Evolutionary conservation across 2,113 vertebrate species (phyloP), one percentile per base, ranked within the genome.

Genomic region (Neotoma lepida): DNA sequence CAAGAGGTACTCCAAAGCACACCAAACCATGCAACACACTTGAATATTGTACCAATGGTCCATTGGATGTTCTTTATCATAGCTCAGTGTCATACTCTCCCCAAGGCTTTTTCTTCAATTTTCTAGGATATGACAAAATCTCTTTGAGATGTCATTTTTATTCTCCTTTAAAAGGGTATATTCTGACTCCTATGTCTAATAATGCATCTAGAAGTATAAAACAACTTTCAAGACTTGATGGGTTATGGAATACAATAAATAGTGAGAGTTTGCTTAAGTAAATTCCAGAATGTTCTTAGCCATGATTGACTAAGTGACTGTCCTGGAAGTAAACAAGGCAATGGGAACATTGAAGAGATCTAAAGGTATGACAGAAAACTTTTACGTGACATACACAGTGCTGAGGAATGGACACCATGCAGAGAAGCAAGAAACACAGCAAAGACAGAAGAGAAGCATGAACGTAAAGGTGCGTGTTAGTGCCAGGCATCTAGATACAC

Each of bases 151-250:
- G 33, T 74, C 35, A 89, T 56, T 51, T 94, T 92, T 77, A 78
- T 77, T 93, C 63, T 89, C 35, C 14, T 86, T 82, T 84, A 30
- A 63, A 94, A 97, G 74, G 58, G 9, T 22, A 51, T 51, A 68
- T 77, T 97, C 74, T 95, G 70, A 95, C 46, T 94, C 86, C n/a
- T 68, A 44, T 74, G 54, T 80, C 81, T 56, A 74, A 33, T 15
- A 91, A 26, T 56, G 26, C 80, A 80, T 80, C 93, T 95, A 71
- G 94, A 97, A 96, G 58, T 70, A 61, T 74, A 13, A 90, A 77
- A 63, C 95, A 94, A 91, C 44, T 91, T 93, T 73, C 68, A 95
- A 86, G 84, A 63, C 39, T 97, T 90, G 64, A 92, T 96, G 63
- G 73, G 28, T 68, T 88, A 39, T 88, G 90, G 94, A 97, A 90